phyloP scores from a whole-genome alignment of 2,797 vertebrate species.

The Meda fulgida region DNA sequence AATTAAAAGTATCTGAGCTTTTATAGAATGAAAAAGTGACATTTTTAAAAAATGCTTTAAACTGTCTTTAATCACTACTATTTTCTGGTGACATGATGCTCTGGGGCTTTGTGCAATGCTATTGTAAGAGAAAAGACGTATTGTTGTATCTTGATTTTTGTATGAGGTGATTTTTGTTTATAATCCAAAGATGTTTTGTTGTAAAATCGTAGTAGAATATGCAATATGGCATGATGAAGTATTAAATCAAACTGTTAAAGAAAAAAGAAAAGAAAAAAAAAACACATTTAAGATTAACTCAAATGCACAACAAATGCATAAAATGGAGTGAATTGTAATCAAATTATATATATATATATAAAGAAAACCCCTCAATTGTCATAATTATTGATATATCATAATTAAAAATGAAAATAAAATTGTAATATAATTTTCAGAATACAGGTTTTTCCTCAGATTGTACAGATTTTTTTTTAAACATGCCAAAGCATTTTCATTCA shows the following conservation, averaged over 20 bases:
- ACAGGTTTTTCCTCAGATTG: neutral
- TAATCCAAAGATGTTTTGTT: neutral
- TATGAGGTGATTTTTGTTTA: neutral
- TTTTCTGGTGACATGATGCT: neutral
- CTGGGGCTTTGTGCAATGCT: conserved; percentile 26
- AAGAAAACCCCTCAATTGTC: neutral
- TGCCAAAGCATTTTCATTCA: neutral
- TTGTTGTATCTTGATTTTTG: neutral
- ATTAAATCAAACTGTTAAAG: neutral
- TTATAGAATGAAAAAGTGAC: neutral
- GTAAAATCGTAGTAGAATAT: neutral
- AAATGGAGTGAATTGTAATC: neutral
- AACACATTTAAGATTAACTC: neutral
- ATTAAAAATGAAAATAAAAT: too few relatives aligned
- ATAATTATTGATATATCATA: too few relatives aligned
- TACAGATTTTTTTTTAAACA: neutral
- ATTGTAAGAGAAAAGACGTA: neutral
- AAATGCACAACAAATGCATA: neutral
- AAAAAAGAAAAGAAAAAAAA: neutral
- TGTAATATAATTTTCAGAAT: too few relatives aligned
- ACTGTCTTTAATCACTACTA: conserved; percentile 10
- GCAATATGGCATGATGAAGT: neutral
- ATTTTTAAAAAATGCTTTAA: neutral
- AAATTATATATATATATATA: neutral
- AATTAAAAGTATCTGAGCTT: neutral